A percentile compares a stretch with the other conserved stretches of the same genome.
phyloP scores from a whole-genome alignment of 2,888 invertebrate genomes.

The Cosmia pyralina region DNA sequence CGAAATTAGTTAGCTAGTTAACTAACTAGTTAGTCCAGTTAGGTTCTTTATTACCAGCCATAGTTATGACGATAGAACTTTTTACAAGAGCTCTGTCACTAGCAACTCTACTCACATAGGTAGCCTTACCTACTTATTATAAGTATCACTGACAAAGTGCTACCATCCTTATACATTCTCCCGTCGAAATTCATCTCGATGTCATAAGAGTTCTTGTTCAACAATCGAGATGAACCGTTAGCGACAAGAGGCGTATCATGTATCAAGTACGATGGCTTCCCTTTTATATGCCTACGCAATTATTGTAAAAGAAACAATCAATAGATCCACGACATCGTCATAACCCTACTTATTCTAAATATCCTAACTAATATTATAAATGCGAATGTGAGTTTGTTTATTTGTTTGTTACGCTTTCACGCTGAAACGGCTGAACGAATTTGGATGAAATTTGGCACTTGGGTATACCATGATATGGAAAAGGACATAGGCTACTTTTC shows the following conservation, averaged over 20 bases:
- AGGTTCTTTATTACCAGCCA: neutral
- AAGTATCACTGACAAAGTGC: neutral
- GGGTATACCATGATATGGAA: too few species aligned
- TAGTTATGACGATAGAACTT: neutral
- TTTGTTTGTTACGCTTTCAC: too few species aligned
- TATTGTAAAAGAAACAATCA: neutral
- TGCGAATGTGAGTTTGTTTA: too few species aligned
- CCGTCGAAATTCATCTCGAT: neutral
- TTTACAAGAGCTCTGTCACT: neutral
- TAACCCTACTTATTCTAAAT: too few species aligned
- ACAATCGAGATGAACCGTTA: neutral
- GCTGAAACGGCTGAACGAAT: too few species aligned
- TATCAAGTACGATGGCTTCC: neutral
- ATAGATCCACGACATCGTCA: neutral
- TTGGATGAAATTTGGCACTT: too few species aligned
- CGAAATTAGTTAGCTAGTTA: neutral
- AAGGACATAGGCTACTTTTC: too few species aligned
- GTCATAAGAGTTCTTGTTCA: neutral
- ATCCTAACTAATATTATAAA: too few species aligned
- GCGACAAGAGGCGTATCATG: constrained; percentile 6
- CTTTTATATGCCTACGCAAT: neutral
- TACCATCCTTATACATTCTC: neutral
- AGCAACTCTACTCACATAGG: neutral
- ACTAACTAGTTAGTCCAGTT: neutral
- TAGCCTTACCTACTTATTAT: neutral